Percentiles rank a stretch among this genome's conserved stretches.
phyloP scores from a whole-genome alignment of 2,888 invertebrate genomes.

The Xylota sylvarum region DNA sequence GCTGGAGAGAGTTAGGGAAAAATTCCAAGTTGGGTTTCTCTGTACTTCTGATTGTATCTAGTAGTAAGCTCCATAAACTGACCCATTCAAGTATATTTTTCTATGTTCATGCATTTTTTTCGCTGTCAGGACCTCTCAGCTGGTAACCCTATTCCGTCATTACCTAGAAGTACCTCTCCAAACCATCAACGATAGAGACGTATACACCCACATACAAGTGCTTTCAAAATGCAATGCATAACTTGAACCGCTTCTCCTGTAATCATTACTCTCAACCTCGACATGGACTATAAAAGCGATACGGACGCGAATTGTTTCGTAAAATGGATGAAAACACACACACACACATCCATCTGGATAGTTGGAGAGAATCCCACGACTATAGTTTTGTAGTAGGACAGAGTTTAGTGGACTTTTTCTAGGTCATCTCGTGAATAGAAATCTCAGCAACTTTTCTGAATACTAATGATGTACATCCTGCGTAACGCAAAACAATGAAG shows the following conservation, averaged over 20 bases:
- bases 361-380: background rate
- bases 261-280: conserved; percentile 3
- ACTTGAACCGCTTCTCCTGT: conserved; percentile 7
- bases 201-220: background rate
- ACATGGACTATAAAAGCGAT: conserved; percentile 8
- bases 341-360: background rate
- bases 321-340: conserved; percentile 10
- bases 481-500: background rate
- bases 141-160: conserved; percentile 12
- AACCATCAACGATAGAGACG: background rate
- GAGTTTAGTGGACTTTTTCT: conserved; percentile 33
- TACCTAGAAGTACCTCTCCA: background rate
- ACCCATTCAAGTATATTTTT: too few relatives aligned
- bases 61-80: too few relatives aligned
- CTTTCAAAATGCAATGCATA: conserved; percentile 34
- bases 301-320: conserved; percentile 8
- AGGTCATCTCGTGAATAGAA: conserved; percentile 43
- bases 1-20: too few relatives aligned
- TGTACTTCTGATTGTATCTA: too few relatives aligned
- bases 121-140: too few relatives aligned
- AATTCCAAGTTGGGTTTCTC: too few relatives aligned
- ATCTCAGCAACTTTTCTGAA: conserved; percentile 28
- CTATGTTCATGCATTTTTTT: too few relatives aligned
- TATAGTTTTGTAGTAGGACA: background rate
- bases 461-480: conserved; percentile 34